Percentiles rank a stretch among this genome's conserved stretches.
Evolutionary conservation across 2,888 invertebrate genomes (phyloP).

Genomic region (Boloria selene): DNA sequence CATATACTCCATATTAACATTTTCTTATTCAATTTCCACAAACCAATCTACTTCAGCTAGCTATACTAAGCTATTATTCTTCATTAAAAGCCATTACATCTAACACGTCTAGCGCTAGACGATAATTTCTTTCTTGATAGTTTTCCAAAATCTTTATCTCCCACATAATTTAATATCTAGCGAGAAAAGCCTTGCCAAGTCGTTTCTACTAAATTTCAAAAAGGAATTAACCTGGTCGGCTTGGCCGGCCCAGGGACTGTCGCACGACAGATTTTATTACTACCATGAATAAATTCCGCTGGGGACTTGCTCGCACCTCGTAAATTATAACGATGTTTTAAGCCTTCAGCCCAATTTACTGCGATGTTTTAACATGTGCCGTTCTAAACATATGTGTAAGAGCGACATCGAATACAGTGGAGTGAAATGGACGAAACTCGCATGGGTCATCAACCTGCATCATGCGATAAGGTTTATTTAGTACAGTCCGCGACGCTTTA

Average conservation of each 20-base stretch:
- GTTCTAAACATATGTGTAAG: slow-evolving; percentile 49
- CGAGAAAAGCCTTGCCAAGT: slow-evolving; percentile 43
- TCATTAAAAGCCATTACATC: slow-evolving; percentile 9
- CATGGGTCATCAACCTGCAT: slow-evolving; percentile 26
- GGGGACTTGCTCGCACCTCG: slow-evolving; percentile 60
- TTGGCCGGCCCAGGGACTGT: slow-evolving; percentile 53
- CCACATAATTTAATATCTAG: slow-evolving; percentile 40
- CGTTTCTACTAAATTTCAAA: slow-evolving; percentile 59
- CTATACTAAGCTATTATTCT: not conserved
- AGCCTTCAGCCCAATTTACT: slow-evolving; percentile 59
- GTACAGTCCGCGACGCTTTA: slow-evolving; percentile 43
- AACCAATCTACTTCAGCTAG: not conserved
- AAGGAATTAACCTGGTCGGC: slow-evolving; percentile 62
- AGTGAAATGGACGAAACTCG: slow-evolving; percentile 40
- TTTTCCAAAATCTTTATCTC: slow-evolving; percentile 39
- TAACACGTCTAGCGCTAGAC: not conserved
- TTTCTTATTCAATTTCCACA: not conserved
- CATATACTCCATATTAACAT: too few species aligned
- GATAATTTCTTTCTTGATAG: slow-evolving; percentile 31
- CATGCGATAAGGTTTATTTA: slow-evolving; percentile 28
- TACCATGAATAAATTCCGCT: slow-evolving; percentile 75
- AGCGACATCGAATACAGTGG: slow-evolving; percentile 51
- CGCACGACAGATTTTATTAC: slow-evolving; percentile 76
- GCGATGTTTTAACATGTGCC: slow-evolving; percentile 50
- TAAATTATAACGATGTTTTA: slow-evolving; percentile 69